Percentiles rank a stretch among this genome's conserved stretches.
These are phyloP conservation scores for Scolopax rusticola DNA, from an alignment of 2,797 vertebrate species.

Conservation along the genomic window DNA sequence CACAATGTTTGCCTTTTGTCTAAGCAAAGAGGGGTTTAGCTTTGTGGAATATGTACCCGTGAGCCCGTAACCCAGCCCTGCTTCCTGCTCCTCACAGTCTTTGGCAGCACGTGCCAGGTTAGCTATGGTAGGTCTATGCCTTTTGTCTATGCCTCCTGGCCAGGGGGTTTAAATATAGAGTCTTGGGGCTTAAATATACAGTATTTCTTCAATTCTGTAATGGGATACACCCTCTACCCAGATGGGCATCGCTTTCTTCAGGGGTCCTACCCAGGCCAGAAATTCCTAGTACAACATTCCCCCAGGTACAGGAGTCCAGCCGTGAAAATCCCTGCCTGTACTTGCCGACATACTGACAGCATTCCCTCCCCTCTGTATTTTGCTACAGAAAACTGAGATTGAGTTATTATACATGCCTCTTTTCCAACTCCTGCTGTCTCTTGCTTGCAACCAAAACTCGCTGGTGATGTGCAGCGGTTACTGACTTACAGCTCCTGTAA, in stretches of 20 bases:
- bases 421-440: neutral
- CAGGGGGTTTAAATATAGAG: neutral
- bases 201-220: neutral
- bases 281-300: neutral
- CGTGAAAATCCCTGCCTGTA: neutral
- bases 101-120: neutral
- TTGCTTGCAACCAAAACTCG: neutral
- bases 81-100: neutral
- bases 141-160: neutral
- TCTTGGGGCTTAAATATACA: neutral
- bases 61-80: neutral
- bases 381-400: neutral
- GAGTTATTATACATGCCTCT: neutral
- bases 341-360: neutral
- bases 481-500: neutral
- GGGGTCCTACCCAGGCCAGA: neutral
- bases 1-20: neutral
- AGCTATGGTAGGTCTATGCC: neutral
- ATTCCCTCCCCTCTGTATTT: neutral
- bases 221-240: neutral
- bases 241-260: neutral
- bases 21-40: neutral
- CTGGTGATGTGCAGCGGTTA: neutral
- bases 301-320: neutral
- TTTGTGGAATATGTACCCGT: neutral